These are phyloP conservation scores for Allygus modestus DNA, from an alignment of 2,888 invertebrate species.

Conservation along the genomic window DNA sequence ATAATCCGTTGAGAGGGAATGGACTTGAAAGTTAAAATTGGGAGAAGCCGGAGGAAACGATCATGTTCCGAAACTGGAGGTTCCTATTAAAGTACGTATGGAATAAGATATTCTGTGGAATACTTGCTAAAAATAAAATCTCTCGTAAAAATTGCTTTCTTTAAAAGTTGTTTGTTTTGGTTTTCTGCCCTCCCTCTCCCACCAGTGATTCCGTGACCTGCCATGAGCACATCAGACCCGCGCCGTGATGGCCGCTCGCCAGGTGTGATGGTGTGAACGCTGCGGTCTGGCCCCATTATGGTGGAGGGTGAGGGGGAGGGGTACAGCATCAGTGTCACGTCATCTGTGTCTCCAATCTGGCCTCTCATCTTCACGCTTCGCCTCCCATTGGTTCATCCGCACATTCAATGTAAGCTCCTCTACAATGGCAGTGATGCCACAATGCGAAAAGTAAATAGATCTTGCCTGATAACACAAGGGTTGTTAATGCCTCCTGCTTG, in stretches of 20 bases:
- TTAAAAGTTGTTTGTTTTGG: no score
- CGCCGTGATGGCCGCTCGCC: conserved; percentile 40
- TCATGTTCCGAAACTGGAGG: no score
- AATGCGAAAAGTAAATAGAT: conserved; percentile 24
- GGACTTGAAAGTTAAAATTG: no score
- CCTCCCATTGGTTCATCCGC: conserved; percentile 39
- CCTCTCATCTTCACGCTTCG: conserved; percentile 48
- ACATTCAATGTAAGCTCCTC: neutral
- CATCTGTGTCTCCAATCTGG: conserved; percentile 27
- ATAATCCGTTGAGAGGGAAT: no score
- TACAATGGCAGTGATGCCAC: conserved; percentile 24
- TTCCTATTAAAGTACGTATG: no score
- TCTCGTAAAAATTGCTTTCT: no score
- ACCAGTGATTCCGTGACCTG: no score
- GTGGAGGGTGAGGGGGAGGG: neutral
- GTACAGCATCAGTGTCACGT: conserved; percentile 12
- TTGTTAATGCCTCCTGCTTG: neutral
- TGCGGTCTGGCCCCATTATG: neutral
- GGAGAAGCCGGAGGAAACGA: no score
- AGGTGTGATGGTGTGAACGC: conserved; percentile 2
- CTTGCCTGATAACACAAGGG: neutral
- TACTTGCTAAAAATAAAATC: no score
- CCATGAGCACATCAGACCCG: no score
- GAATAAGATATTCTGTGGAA: no score
- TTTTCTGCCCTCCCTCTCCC: no score